phyloP scores from a whole-genome alignment of 2,797 vertebrate genomes.

The Premnoplex brunnescens region DNA sequence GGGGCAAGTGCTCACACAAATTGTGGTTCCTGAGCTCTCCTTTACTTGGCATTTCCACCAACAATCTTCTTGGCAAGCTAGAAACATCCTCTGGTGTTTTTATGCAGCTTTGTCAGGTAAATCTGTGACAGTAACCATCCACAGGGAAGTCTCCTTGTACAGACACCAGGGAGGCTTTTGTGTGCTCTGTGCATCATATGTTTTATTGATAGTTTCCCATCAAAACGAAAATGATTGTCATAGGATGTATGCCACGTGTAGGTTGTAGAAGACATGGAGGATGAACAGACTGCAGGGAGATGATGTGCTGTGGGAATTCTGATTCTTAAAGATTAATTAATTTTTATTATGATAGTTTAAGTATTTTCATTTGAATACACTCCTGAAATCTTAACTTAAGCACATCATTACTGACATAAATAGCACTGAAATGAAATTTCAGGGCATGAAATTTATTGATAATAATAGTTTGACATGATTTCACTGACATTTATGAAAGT shows the following conservation, averaged over 20 bases:
- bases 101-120: background rate
- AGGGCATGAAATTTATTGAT: background rate
- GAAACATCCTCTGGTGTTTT: background rate
- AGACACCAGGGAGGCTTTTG: background rate
- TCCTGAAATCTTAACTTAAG: background rate
- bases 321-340: background rate
- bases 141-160: background rate
- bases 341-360: background rate
- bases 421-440: background rate
- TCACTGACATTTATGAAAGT: background rate
- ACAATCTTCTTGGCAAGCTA: background rate
- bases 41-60: background rate
- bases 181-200: background rate
- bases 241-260: background rate
- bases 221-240: background rate
- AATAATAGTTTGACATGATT: background rate
- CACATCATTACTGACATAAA: background rate
- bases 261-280: background rate
- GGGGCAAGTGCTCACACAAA: background rate
- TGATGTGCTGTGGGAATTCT: background rate
- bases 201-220: background rate
- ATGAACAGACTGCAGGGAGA: background rate
- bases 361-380: background rate
- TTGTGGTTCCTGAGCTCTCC: background rate
- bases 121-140: rapidly evolving